Conservation (phyloP, 37 sponge, comb jelly and placozoan genomes). For the Oscarella lobularis region DNA sequence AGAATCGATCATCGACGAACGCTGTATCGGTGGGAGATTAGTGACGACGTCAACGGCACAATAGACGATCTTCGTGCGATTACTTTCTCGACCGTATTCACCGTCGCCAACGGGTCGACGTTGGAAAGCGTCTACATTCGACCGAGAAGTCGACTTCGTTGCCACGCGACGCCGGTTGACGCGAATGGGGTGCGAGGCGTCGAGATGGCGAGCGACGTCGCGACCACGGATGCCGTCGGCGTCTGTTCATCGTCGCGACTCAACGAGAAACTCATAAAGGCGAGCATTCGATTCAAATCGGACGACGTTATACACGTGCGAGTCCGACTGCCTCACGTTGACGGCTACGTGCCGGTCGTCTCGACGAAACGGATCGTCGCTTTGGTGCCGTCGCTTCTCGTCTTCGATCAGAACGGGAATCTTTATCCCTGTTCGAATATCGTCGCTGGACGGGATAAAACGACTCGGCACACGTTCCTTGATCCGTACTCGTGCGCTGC, state of each 20-base stretch:
- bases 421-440: slow-evolving; percentile 1
- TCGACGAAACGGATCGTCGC: background rate
- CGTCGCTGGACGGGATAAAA: background rate
- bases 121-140: background rate
- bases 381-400: background rate
- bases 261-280: background rate
- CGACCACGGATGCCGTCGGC: background rate
- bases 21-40: background rate
- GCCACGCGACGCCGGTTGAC: background rate
- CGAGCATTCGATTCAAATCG: background rate
- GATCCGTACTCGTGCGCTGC: background rate
- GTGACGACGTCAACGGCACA: background rate
- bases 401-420: too few relatives aligned
- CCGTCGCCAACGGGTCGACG: background rate
- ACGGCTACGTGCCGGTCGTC: background rate
- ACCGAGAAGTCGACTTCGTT: background rate
- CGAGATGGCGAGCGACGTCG: background rate
- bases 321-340: background rate
- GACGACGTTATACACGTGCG: background rate
- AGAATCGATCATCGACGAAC: background rate
- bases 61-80: background rate
- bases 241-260: background rate
- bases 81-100: background rate
- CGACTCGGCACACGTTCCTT: background rate
- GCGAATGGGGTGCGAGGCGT: background rate